Evolutionary conservation across 1,140 invertebrate genomes (phyloP).

Genomic region (Probaryconus sp.): DNA sequence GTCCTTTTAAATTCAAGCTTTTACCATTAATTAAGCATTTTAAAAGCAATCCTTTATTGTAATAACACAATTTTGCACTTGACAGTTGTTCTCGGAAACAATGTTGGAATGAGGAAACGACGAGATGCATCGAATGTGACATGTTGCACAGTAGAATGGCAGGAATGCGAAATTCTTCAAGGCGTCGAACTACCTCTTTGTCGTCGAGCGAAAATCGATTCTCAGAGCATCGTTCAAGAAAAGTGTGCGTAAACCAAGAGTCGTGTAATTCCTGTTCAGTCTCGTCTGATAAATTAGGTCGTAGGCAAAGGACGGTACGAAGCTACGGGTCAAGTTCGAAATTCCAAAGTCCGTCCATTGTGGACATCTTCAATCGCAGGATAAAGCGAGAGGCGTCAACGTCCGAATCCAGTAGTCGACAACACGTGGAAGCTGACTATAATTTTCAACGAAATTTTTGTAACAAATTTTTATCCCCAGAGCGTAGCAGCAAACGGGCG

Average conservation of each 20-base stretch:
- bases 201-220: slow-evolving; percentile 43
- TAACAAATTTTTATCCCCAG: slow-evolving; percentile 16
- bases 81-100: slow-evolving; percentile 23
- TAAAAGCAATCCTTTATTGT: too few species aligned
- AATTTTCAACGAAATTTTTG: slow-evolving; percentile 13
- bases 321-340: slow-evolving; percentile 36
- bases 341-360: slow-evolving; percentile 13
- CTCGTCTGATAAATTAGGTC: slow-evolving; percentile 32
- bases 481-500: neutral
- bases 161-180: slow-evolving; percentile 33
- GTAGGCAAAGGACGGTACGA: slow-evolving; percentile 12
- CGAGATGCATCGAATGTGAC: slow-evolving; percentile 40
- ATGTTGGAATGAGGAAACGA: slow-evolving; percentile 44
- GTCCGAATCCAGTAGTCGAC: slow-evolving; percentile 20
- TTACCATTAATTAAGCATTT: too few species aligned
- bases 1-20: too few species aligned
- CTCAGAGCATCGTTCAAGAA: slow-evolving; percentile 10
- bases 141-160: slow-evolving; percentile 10
- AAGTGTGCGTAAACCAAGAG: slow-evolving; percentile 17
- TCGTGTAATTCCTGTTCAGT: slow-evolving; percentile 31
- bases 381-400: slow-evolving; percentile 3
- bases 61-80: slow-evolving; percentile 17
- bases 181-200: slow-evolving; percentile 10
- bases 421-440: slow-evolving; percentile 25
- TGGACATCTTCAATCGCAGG: neutral